phyloP scores from a whole-genome alignment of 2,888 invertebrate species.

The Orchesellides sinensis region DNA sequence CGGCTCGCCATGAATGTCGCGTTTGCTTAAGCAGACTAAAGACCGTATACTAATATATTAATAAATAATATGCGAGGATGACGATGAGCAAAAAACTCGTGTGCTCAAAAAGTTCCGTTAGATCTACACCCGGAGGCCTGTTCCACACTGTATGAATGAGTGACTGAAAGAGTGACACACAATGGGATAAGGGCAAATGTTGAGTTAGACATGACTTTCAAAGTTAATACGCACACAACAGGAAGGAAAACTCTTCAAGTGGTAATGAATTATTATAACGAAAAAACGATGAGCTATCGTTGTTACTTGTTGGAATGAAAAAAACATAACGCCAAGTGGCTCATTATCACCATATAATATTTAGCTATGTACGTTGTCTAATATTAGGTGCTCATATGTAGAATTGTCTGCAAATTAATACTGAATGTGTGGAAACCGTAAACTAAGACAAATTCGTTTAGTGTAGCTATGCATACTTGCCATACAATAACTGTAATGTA shows the following conservation, averaged over 20 bases:
- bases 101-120: constrained; percentile 58
- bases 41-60: too few species aligned
- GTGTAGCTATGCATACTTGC: too few species aligned
- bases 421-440: too few species aligned
- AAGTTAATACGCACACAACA: constrained; percentile 11
- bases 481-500: too few species aligned
- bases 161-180: constrained; percentile 32
- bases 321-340: too few species aligned
- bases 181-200: constrained; percentile 23
- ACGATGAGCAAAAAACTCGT: constrained; percentile 45
- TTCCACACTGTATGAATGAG: constrained; percentile 50
- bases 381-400: too few species aligned
- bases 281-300: constrained; percentile 5
- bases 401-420: too few species aligned
- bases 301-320: too few species aligned
- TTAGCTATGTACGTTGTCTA: too few species aligned
- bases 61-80: constrained; percentile 7
- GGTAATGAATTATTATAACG: constrained; percentile 47
- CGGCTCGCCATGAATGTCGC: constrained; percentile 22
- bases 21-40: constrained; percentile 8
- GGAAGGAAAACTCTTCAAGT: constrained; percentile 45
- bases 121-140: constrained; percentile 63
- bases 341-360: too few species aligned
- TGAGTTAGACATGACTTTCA: too few species aligned
- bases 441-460: too few species aligned